Evolutionary conservation across 1,140 invertebrate species (phyloP).

Genomic region (Bactericera cockerelli): DNA sequence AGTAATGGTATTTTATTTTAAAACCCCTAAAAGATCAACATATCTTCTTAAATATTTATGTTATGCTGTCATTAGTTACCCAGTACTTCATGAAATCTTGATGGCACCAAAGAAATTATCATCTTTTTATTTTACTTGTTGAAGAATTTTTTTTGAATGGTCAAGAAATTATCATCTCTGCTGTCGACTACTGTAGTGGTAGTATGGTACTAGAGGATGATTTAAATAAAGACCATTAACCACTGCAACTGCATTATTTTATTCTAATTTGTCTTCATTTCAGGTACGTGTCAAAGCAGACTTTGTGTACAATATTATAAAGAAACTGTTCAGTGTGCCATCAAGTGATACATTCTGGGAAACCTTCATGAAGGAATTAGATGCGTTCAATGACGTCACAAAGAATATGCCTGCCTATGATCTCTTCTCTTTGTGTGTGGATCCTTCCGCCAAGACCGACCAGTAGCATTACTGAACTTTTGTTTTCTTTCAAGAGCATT

Average conservation of each 20-base stretch:
- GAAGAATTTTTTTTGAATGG: background rate
- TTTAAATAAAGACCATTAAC: constrained; percentile 37
- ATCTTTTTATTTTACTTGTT: background rate
- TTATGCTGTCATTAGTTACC: no score
- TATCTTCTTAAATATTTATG: no score
- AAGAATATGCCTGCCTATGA: constrained; percentile 38
- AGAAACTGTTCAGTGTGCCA: constrained; percentile 34
- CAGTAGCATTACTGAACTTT: no score
- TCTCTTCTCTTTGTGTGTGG: constrained; percentile 34
- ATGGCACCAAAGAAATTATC: background rate
- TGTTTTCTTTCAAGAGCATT: no score
- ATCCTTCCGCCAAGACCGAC: no score
- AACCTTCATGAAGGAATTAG: constrained; percentile 37
- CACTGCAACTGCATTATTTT: no score
- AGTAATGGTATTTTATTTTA: no score
- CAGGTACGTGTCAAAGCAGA: constrained; percentile 48
- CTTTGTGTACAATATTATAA: constrained; percentile 42
- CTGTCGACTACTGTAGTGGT: background rate
- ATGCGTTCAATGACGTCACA: constrained; percentile 37
- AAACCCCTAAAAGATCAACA: no score
- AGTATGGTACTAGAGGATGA: constrained; percentile 12
- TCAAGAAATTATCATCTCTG: background rate
- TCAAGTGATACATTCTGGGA: constrained; percentile 39
- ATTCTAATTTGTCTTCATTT: no score
- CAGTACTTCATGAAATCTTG: background rate